Evolutionary conservation across 2,888 invertebrate genomes (phyloP).

Genomic region (Coleophora deauratella): DNA sequence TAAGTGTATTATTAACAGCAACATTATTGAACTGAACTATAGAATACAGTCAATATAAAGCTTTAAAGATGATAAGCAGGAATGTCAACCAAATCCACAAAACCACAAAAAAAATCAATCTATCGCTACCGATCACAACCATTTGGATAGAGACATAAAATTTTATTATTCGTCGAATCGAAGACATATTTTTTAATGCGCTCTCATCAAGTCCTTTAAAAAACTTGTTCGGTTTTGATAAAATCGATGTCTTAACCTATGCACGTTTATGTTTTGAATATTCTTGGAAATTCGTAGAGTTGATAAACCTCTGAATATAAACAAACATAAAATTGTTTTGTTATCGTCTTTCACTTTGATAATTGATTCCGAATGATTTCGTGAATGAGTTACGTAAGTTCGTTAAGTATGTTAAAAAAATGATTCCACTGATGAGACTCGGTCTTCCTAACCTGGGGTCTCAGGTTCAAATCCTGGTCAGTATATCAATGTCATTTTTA

Average conservation of each 20-base stretch:
- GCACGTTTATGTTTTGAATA: slow-evolving; percentile 28
- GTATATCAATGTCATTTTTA: too few species aligned
- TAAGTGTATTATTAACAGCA: too few species aligned
- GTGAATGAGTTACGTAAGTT: slow-evolving; percentile 17
- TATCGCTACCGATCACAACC: slow-evolving; percentile 32
- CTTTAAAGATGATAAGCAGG: too few species aligned
- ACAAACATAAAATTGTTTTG: slow-evolving; percentile 18
- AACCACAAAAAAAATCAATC: slow-evolving; percentile 23
- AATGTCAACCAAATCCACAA: not conserved
- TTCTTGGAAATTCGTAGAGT: slow-evolving; percentile 23
- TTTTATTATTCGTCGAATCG: slow-evolving; percentile 45
- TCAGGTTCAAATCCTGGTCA: too few species aligned
- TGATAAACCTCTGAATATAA: slow-evolving; percentile 25
- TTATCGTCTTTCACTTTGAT: slow-evolving; percentile 16
- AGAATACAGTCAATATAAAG: too few species aligned
- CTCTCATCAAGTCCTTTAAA: too few species aligned
- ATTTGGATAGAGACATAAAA: slow-evolving; percentile 45
- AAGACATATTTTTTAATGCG: slow-evolving; percentile 24
- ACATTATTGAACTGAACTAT: too few species aligned
- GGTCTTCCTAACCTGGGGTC: too few species aligned
- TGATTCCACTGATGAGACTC: too few species aligned
- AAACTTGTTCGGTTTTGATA: slow-evolving; percentile 29
- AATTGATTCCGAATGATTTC: slow-evolving; percentile 27
- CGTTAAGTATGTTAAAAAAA: too few species aligned
- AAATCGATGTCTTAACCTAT: slow-evolving; percentile 36